Evolutionary conservation across 2,113 vertebrate genomes (phyloP).

Genomic region (Mystacornis crossleyi): DNA sequence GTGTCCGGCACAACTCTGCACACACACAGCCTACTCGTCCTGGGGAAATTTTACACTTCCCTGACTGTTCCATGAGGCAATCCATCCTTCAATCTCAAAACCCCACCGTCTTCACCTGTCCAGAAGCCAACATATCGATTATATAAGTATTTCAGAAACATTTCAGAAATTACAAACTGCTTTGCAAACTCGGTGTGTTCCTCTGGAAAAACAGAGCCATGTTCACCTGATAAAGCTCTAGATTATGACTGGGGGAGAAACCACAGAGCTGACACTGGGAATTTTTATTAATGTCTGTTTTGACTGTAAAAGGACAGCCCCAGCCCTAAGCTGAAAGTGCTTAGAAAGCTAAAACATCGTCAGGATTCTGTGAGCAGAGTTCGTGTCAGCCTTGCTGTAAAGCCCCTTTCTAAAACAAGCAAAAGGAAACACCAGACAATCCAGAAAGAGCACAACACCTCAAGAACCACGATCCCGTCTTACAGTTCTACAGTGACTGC

Average conservation of each 20-base stretch:
- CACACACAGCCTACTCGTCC: not conserved
- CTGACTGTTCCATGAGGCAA: not conserved
- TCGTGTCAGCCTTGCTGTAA: rapidly evolving
- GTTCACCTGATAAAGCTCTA: not conserved
- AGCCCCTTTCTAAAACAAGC: not conserved
- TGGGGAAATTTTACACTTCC: not conserved
- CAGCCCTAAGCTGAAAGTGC: not conserved
- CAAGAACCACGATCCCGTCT: not conserved
- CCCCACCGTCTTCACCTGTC: not conserved
- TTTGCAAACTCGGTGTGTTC: not conserved
- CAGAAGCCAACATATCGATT: rapidly evolving
- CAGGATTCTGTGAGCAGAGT: not conserved
- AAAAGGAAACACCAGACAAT: not conserved
- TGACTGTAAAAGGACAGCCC: not conserved
- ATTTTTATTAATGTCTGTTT: not conserved
- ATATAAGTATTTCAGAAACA: not conserved
- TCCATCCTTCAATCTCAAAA: not conserved
- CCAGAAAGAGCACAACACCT: not conserved
- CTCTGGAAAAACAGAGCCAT: not conserved
- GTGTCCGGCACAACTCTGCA: not conserved
- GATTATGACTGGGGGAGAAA: not conserved
- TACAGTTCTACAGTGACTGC: not conserved
- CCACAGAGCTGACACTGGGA: not conserved
- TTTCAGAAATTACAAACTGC: not conserved
- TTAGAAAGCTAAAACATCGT: not conserved